Evolutionary conservation across 2,888 invertebrate species (phyloP), one percentile per base, ranked within the genome.

Genomic region (Acleris laterana): DNA sequence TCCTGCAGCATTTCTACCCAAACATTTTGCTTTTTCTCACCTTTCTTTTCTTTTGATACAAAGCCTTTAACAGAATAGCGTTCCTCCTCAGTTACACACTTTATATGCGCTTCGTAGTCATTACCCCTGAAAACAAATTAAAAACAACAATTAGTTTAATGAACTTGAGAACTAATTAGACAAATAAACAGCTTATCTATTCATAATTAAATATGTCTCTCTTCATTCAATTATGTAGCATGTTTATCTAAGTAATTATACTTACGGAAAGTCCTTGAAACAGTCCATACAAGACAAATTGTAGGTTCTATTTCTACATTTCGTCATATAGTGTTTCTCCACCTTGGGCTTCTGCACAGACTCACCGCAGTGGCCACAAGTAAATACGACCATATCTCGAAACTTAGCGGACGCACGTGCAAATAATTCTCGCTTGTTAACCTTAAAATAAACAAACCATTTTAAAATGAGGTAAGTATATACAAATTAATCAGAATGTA

Each of bases 221-320:
- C n/a, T 46, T 46, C 6, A 46, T 46, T n/a, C 5, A 16, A n/a
- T n/a, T 5, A 44, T 44, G 16, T n/a, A 46, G 17, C 46, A 46
- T 17, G 17, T n/a, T 5, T 28, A 17, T n/a, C 25, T 25, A 48
- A 25, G 25, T 25, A 19, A 68, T 57, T 61, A 73, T 79, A 90
- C 94, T 94, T 87, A 96, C 96, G 93, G 86, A 88, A 97, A 99
- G 87, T 98, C 98, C 87, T 97, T 97, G 59, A 96, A 95, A 84
- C 99, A 99, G 83, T 99, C 99, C 85, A 99, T 96, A 87, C 99
- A 99, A 1, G 98, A 97, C 52, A 98, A 89, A 74, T 95, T 95
- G 71, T 95, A 94, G 57, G 93, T 93, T 16, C 93, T 93, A 72
- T 94, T 93, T 62, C 96, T 94, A 81, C 98, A 98, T 81, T 94